Percentiles rank a stretch among this genome's conserved stretches.
Conservation (phyloP, 2,888 invertebrate species). For the Apeira syringaria region DNA sequence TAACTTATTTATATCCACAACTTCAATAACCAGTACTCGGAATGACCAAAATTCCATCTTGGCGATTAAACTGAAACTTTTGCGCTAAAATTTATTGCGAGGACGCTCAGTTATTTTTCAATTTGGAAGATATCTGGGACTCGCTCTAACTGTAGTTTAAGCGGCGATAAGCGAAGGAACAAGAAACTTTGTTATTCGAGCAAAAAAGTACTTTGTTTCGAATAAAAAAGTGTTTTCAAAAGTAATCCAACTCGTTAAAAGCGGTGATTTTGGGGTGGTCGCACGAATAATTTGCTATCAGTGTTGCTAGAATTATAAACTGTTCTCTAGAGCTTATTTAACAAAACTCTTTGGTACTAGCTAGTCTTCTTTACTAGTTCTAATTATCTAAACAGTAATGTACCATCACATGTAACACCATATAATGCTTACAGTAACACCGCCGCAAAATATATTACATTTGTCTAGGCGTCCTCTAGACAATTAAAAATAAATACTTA, state of each 20-base stretch:
- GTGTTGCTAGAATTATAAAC: too few relatives aligned
- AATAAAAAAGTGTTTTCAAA: constrained; percentile 29
- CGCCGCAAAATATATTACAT: too few relatives aligned
- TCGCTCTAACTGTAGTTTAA: constrained; percentile 59
- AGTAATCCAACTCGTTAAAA: constrained; percentile 35
- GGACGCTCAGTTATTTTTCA: constrained; percentile 78
- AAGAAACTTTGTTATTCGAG: constrained; percentile 53
- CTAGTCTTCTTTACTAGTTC: too few relatives aligned
- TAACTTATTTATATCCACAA: constrained; percentile 48
- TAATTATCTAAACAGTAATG: too few relatives aligned
- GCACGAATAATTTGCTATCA: constrained; percentile 10
- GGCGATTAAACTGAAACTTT: constrained; percentile 62
- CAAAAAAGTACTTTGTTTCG: constrained; percentile 38
- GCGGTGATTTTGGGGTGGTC: constrained; percentile 16
- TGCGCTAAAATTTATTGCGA: constrained; percentile 60
- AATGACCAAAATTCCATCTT: constrained; percentile 58
- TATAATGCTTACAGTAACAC: too few relatives aligned
- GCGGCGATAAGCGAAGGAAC: constrained; percentile 50
- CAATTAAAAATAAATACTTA: too few relatives aligned
- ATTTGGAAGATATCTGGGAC: constrained; percentile 62
- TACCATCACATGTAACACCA: too few relatives aligned
- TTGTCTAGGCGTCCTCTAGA: too few relatives aligned
- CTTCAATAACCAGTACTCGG: constrained; percentile 54
- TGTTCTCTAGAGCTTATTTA: too few relatives aligned
- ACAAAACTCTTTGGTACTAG: too few relatives aligned